Evolutionary conservation across 2,888 invertebrate species (phyloP).

Genomic region (Sminthurides aquaticus): DNA sequence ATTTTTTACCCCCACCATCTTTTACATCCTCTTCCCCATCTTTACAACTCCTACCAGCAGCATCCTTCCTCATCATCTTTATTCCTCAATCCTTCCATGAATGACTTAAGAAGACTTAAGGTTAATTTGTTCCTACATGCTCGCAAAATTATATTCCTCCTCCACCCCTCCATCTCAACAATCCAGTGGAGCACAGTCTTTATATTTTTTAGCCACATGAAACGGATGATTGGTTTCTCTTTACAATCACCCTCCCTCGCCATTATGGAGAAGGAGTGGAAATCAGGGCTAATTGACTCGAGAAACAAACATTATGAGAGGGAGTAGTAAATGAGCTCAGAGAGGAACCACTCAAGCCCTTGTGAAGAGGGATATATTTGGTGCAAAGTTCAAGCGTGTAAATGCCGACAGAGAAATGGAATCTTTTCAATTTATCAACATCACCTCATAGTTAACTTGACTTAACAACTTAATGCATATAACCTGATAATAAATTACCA

Average conservation of each 20-base stretch:
- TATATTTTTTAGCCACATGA: background rate
- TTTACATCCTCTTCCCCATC: background rate
- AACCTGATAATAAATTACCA: slow-evolving; percentile 18
- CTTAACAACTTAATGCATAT: slow-evolving; percentile 22
- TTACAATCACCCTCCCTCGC: background rate
- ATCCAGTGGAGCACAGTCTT: too few relatives aligned
- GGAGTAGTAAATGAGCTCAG: background rate
- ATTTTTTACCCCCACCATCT: background rate
- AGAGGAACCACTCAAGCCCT: background rate
- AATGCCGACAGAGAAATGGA: slow-evolving; percentile 31
- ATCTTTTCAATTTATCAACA: slow-evolving; percentile 21
- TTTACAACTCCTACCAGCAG: background rate
- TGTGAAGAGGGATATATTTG: slow-evolving; percentile 1
- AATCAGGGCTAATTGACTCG: slow-evolving; percentile 6
- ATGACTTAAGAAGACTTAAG: too few relatives aligned
- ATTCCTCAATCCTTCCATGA: background rate
- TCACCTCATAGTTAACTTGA: slow-evolving; percentile 9
- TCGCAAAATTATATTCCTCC: too few relatives aligned
- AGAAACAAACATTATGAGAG: background rate
- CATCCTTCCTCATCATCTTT: background rate
- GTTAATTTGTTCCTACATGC: too few relatives aligned
- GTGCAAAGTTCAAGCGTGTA: slow-evolving; percentile 32
- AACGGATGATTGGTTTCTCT: background rate
- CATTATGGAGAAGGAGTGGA: background rate
- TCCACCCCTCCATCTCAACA: too few relatives aligned